phyloP scores from a whole-genome alignment of 1,140 invertebrate genomes.

The Ostrea edulis region DNA sequence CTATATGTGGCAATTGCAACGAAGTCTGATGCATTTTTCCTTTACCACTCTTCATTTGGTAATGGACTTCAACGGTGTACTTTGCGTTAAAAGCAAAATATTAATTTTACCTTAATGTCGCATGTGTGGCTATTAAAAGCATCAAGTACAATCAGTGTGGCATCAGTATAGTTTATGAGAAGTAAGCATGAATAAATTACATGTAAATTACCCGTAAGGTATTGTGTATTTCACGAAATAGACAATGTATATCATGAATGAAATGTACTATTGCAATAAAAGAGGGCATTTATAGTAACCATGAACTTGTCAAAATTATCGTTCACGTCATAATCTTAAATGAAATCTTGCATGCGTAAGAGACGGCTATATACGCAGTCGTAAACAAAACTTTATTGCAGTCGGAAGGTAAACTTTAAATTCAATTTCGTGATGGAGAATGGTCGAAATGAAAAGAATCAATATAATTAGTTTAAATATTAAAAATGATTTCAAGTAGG shows the following conservation, averaged over 20 bases:
- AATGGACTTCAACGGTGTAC: too few species aligned
- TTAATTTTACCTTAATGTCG: background rate
- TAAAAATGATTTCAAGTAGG: too few species aligned
- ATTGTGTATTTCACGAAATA: background rate
- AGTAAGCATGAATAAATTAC: background rate
- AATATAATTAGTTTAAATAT: too few species aligned
- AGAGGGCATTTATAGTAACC: background rate
- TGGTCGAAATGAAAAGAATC: too few species aligned
- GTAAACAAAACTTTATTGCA: constrained; percentile 28
- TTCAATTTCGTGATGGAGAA: too few species aligned
- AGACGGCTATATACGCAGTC: background rate
- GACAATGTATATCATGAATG: constrained; percentile 1
- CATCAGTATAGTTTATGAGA: background rate
- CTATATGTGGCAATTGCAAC: too few species aligned
- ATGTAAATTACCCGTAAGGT: background rate
- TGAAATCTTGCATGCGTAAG: background rate
- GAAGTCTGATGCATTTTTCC: too few species aligned
- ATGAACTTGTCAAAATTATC: background rate
- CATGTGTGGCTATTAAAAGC: background rate
- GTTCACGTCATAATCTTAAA: background rate
- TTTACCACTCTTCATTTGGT: too few species aligned
- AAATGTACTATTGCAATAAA: constrained; percentile 7
- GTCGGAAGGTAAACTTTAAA: background rate
- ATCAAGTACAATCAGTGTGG: background rate
- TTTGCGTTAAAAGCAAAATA: background rate